Evolutionary conservation across 2,113 vertebrate genomes (phyloP).

Genomic region (Sapajus apella): DNA sequence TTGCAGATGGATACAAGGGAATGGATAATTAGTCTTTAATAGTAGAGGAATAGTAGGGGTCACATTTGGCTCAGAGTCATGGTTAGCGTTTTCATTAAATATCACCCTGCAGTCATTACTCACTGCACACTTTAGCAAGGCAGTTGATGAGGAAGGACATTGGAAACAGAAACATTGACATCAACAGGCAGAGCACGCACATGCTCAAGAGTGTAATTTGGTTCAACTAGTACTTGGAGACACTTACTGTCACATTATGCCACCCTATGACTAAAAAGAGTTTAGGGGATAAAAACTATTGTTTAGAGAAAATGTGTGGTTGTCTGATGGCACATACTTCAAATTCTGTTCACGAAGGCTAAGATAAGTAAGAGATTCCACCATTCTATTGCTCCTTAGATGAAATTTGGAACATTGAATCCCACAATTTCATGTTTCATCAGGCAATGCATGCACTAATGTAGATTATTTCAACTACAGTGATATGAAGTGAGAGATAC

Average conservation of each 20-base stretch:
- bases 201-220: constrained; percentile 59
- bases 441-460: background rate
- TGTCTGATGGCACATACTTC: constrained; percentile 32
- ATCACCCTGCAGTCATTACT: constrained; percentile 42
- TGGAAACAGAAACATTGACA: background rate
- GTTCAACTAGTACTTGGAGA: constrained; percentile 57
- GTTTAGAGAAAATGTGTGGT: constrained; percentile 51
- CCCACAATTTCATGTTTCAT: constrained; percentile 52
- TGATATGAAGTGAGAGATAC: background rate
- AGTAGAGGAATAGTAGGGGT: constrained; percentile 47
- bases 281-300: constrained; percentile 53
- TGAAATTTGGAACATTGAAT: constrained; percentile 29
- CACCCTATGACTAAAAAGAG: constrained; percentile 51
- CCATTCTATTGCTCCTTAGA: constrained; percentile 50
- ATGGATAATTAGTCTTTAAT: constrained; percentile 60
- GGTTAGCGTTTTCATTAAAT: constrained; percentile 51
- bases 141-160: constrained; percentile 6
- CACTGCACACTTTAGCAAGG: constrained; percentile 42
- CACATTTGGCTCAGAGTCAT: constrained; percentile 61
- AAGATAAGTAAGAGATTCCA: constrained; percentile 56
- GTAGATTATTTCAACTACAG: background rate
- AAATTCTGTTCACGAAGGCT: constrained; percentile 60
- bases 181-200: constrained; percentile 27
- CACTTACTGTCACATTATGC: constrained; percentile 67
- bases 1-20: background rate